phyloP scores from a whole-genome alignment of 1,140 invertebrate genomes.

The Hetaerina americana region DNA sequence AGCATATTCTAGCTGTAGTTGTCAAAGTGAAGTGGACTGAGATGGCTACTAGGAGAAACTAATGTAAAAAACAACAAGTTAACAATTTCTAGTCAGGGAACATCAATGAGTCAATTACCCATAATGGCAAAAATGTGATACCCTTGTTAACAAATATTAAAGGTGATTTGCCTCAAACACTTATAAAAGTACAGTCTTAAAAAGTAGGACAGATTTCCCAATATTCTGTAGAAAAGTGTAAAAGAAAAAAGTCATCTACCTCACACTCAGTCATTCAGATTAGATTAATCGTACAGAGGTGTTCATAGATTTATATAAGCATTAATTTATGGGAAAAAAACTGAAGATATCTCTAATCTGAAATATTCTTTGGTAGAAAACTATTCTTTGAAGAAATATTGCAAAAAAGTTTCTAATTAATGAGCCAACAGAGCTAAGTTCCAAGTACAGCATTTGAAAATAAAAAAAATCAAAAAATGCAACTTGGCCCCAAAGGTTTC shows the following conservation, averaged over 20 bases:
- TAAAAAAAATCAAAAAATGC: background rate
- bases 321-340: background rate
- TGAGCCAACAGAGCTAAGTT: background rate
- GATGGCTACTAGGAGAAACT: background rate
- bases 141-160: background rate
- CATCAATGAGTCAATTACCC: background rate
- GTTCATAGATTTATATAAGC: background rate
- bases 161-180: background rate
- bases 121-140: background rate
- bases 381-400: background rate
- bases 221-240: background rate
- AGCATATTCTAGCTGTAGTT: background rate
- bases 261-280: background rate
- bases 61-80: background rate
- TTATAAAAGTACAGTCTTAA: conserved; percentile 1
- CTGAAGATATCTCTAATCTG: background rate
- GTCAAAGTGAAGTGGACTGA: background rate
- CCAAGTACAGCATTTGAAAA: background rate
- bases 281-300: background rate
- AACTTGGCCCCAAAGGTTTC: background rate
- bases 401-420: background rate
- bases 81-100: background rate
- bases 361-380: background rate
- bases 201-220: background rate
- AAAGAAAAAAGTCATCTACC: background rate